Percentiles rank a stretch among this genome's conserved stretches.
Conservation (phyloP, 2,888 invertebrate species). For the Athalia rosae region DNA sequence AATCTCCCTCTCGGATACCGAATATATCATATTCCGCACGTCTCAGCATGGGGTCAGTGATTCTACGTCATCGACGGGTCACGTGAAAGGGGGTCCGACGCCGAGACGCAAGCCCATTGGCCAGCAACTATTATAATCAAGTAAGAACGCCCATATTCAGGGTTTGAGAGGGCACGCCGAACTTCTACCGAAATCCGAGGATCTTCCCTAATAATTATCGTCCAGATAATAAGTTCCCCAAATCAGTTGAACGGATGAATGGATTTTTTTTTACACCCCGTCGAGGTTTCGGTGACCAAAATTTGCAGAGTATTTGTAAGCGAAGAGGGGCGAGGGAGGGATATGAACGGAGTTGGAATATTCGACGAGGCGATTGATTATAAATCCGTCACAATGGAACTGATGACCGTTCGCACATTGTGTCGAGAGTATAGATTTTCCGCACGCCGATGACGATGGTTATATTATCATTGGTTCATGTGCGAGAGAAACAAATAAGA, state of each 20-base stretch:
- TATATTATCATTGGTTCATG: background rate
- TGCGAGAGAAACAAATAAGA: conserved; percentile 14
- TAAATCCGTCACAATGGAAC: too few species aligned
- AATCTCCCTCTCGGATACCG: conserved; percentile 18
- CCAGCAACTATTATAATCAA: conserved; percentile 31
- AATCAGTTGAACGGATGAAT: too few species aligned
- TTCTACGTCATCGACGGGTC: conserved; percentile 63
- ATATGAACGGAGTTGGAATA: background rate
- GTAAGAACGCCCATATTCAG: conserved; percentile 1
- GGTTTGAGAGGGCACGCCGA: too few species aligned
- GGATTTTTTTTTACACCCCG: too few species aligned
- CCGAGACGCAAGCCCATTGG: conserved; percentile 60
- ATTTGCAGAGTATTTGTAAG: too few species aligned
- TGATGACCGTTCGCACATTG: background rate
- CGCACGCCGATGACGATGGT: too few species aligned
- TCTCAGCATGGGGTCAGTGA: conserved; percentile 59
- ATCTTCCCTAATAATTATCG: too few species aligned
- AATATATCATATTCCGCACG: conserved; percentile 20
- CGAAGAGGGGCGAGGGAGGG: too few species aligned
- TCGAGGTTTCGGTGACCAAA: too few species aligned
- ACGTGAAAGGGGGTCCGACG: conserved; percentile 70
- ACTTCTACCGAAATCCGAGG: too few species aligned
- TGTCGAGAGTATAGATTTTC: too few species aligned
- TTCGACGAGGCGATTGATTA: background rate
- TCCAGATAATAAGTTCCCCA: too few species aligned